A percentile compares a stretch with the other conserved stretches of the same genome.
These are phyloP conservation scores for Girardinus metallicus DNA, from an alignment of 2,797 vertebrate species.

Conservation along the genomic window DNA sequence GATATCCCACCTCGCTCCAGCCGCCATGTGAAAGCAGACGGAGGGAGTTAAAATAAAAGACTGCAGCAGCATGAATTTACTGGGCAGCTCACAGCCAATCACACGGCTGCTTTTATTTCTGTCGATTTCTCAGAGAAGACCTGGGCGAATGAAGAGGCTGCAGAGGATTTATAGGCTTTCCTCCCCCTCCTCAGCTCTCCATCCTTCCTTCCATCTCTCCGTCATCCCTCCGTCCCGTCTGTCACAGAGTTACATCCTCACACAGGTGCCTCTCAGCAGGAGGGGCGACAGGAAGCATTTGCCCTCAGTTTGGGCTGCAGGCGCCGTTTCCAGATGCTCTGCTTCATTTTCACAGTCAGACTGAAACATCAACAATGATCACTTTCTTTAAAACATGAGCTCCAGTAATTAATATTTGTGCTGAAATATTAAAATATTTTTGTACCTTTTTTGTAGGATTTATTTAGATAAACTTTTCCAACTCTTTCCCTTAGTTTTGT, in stretches of 20 bases:
- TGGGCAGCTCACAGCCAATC: not conserved
- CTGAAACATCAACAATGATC: not conserved
- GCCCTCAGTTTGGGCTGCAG: not conserved
- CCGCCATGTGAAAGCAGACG: not conserved
- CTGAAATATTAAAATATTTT: not conserved
- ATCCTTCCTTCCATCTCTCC: not conserved
- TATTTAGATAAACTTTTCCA: not conserved
- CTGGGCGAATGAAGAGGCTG: not conserved
- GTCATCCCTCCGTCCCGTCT: not conserved
- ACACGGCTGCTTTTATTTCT: not conserved
- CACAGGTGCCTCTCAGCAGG: slow-evolving; percentile 2
- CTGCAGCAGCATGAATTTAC: not conserved
- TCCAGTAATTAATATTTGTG: not conserved
- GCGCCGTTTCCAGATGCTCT: not conserved
- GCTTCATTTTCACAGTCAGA: not conserved
- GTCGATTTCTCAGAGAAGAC: not conserved
- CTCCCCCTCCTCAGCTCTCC: not conserved
- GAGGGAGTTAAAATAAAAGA: not conserved
- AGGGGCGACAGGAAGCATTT: not conserved
- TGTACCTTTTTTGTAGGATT: not conserved
- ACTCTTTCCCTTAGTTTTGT: not conserved
- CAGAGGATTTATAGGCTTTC: not conserved
- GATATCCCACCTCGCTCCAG: slow-evolving; percentile 8
- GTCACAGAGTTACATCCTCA: not conserved
- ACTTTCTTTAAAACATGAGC: no score